These are phyloP conservation scores for Macrotis lagotis DNA, from an alignment of 2,113 vertebrate genomes.

Conservation along the genomic window DNA sequence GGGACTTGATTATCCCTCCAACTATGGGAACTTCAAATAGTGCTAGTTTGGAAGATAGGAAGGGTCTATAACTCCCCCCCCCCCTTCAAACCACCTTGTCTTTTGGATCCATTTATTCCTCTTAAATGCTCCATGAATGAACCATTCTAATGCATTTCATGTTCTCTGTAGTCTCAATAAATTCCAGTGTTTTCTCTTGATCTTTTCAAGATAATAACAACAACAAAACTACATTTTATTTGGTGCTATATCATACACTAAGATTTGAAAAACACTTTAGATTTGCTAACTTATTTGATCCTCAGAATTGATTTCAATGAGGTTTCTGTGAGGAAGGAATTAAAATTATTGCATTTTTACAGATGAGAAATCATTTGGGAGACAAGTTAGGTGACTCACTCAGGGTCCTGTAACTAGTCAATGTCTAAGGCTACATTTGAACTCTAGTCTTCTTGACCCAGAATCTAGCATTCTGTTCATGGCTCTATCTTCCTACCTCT, in stretches of 20 bases:
- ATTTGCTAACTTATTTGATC: not conserved
- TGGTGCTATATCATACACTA: not conserved
- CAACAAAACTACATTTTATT: not conserved
- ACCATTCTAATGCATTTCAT: not conserved
- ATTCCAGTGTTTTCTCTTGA: not conserved
- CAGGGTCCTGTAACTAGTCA: not conserved
- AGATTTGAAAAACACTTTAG: not conserved
- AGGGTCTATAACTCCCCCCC: not conserved
- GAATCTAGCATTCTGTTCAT: not conserved
- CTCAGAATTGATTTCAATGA: not conserved
- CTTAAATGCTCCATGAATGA: too few relatives aligned
- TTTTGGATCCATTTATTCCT: not conserved
- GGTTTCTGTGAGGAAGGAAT: not conserved
- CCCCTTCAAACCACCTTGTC: too few relatives aligned
- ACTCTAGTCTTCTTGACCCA: not conserved
- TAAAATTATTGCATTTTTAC: not conserved
- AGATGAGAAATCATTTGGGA: not conserved
- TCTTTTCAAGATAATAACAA: too few relatives aligned
- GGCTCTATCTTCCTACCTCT: not conserved
- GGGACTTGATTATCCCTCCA: conserved; percentile 38
- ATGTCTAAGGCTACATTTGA: not conserved
- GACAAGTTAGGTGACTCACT: not conserved
- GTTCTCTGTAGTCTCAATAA: not conserved
- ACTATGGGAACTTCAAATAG: conserved; percentile 36
- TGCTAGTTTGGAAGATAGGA: conserved; percentile 29